Evolutionary conservation across 2,797 vertebrate genomes (phyloP).

Genomic region (Mastacembelus armatus): DNA sequence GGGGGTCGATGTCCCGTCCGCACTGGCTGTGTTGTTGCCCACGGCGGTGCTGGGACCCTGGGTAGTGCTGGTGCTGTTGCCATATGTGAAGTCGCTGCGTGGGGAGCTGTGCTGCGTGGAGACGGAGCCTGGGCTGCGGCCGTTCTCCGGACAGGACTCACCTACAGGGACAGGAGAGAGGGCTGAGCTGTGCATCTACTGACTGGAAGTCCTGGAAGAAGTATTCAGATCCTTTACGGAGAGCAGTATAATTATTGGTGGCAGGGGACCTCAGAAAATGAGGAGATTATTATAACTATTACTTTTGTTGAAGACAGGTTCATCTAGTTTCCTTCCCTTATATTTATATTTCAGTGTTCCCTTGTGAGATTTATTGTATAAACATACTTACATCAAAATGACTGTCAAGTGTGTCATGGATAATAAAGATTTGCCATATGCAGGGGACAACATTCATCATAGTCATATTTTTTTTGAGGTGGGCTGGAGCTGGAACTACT

Average conservation of each 20-base stretch:
- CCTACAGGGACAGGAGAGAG: slow-evolving; percentile 81
- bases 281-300: not conserved
- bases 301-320: not conserved
- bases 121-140: slow-evolving; percentile 93
- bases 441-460: no score
- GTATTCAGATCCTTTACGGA: no score
- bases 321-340: no score
- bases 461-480: no score
- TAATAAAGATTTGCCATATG: no score
- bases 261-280: not conserved
- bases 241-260: no score
- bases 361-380: no score
- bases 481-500: no score
- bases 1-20: slow-evolving; percentile 83
- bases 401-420: no score
- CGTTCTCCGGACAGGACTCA: slow-evolving; percentile 93
- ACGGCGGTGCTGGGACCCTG: slow-evolving; percentile 73
- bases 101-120: slow-evolving; percentile 98
- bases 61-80: slow-evolving; percentile 87
- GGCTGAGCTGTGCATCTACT: slow-evolving; percentile 9
- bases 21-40: slow-evolving; percentile 80
- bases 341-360: no score
- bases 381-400: no score
- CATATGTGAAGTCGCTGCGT: slow-evolving; percentile 92
- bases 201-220: not conserved